A percentile compares a stretch with the other conserved stretches of the same genome.
These are phyloP conservation scores for Sinosuthora webbiana DNA, from an alignment of 2,113 vertebrate species.

Conservation along the genomic window DNA sequence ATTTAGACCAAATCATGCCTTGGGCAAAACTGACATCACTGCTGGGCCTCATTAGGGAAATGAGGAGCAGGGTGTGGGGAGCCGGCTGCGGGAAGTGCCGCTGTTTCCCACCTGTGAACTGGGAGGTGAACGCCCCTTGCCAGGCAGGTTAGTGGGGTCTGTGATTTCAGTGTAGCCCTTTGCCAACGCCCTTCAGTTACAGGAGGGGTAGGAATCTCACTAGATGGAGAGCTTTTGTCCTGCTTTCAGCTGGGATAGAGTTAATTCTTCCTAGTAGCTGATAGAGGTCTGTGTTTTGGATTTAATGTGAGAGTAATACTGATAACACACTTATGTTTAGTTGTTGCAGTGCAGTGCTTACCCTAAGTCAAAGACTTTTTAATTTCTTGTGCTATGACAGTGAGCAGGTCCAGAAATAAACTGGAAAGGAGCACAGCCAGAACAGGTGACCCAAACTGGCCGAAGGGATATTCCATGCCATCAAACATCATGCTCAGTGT, in stretches of 20 bases:
- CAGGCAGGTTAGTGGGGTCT: conserved; percentile 57
- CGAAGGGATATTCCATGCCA: background rate
- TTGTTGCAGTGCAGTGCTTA: background rate
- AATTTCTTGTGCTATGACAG: background rate
- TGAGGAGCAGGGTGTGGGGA: conserved; percentile 3
- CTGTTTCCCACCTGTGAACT: conserved; percentile 29
- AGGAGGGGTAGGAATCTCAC: background rate
- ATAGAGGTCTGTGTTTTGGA: background rate
- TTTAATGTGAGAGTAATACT: background rate
- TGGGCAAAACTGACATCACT: conserved; percentile 28
- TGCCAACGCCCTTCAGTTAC: conserved; percentile 40
- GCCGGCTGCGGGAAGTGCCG: background rate
- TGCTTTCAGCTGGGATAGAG: background rate
- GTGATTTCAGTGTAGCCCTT: conserved; percentile 16
- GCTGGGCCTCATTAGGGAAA: conserved; percentile 40
- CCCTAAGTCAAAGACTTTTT: background rate
- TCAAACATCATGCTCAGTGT: background rate
- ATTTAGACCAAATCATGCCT: conserved; percentile 6
- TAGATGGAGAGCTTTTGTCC: conserved; percentile 5
- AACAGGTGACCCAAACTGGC: background rate
- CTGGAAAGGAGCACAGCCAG: background rate
- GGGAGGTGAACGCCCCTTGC: conserved; percentile 14
- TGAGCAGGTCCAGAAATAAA: background rate
- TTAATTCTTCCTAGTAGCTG: background rate
- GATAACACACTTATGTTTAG: background rate